Evolutionary conservation across 2,888 invertebrate species (phyloP).

Genomic region (Leptura quadrifasciata): DNA sequence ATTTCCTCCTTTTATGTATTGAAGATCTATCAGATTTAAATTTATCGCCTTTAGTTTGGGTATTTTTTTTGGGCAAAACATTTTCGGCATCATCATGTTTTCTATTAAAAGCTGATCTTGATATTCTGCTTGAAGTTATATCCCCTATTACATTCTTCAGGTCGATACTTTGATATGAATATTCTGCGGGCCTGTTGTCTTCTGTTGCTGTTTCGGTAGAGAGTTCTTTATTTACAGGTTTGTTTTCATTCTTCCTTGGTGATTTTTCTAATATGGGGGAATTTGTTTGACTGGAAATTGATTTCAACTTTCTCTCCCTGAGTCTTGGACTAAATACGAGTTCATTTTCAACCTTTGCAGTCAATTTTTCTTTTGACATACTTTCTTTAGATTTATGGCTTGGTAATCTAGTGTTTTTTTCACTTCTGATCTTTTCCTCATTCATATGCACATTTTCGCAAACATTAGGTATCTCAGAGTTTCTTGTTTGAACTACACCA

Average conservation of each 20-base stretch:
- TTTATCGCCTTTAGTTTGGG: not conserved
- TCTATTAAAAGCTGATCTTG: not conserved
- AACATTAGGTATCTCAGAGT: not conserved
- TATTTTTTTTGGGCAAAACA: not conserved
- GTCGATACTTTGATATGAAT: not conserved
- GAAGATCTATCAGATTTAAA: not conserved
- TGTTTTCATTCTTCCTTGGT: not conserved
- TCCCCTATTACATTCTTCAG: not conserved
- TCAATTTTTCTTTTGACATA: not conserved
- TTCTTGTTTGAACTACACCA: not conserved
- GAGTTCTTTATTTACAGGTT: not conserved
- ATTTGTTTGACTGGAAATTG: not conserved
- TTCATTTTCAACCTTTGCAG: not conserved
- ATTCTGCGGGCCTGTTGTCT: not conserved
- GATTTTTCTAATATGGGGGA: not conserved
- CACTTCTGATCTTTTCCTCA: not conserved
- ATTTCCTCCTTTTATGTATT: slow-evolving; percentile 7
- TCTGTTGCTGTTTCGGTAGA: not conserved
- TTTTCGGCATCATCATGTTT: not conserved
- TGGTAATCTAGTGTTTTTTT: not conserved
- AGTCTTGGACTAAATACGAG: not conserved
- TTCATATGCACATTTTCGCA: not conserved
- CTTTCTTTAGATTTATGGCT: not conserved
- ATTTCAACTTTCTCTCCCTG: not conserved
- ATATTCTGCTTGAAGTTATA: not conserved